Conservation (phyloP, 2,888 invertebrate genomes). For the Odontocolon sp. region DNA sequence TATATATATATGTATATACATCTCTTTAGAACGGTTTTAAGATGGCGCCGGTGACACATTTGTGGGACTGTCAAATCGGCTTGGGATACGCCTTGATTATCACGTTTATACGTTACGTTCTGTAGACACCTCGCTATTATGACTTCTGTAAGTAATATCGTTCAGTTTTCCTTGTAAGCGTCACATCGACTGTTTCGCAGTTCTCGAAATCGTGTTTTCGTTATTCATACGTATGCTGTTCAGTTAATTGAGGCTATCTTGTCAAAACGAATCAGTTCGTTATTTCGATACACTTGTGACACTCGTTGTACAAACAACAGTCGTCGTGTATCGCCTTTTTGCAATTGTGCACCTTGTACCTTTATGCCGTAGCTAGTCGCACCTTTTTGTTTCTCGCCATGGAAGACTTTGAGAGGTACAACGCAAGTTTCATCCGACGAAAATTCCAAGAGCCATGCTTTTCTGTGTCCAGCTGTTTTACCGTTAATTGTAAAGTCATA, state of each 20-base stretch:
- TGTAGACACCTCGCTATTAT: conserved; percentile 50
- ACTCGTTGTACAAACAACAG: neutral
- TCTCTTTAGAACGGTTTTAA: conserved; percentile 61
- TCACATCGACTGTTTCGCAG: conserved; percentile 6
- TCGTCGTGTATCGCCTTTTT: neutral
- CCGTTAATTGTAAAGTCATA: too few relatives aligned
- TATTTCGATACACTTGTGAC: conserved; percentile 4
- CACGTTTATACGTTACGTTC: conserved; percentile 48
- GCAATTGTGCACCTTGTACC: neutral
- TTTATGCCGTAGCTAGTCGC: too few relatives aligned
- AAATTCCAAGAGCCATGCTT: too few relatives aligned
- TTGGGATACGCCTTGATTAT: conserved; percentile 66
- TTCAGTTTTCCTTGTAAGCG: conserved; percentile 6
- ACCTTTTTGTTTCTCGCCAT: too few relatives aligned
- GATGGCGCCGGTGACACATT: conserved; percentile 74
- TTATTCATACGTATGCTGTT: conserved; percentile 63
- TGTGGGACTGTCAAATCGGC: conserved; percentile 66
- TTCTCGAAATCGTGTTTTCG: conserved; percentile 52
- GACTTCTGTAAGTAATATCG: conserved; percentile 58
- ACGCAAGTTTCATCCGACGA: too few relatives aligned
- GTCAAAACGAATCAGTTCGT: conserved; percentile 42
- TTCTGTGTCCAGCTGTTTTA: too few relatives aligned
- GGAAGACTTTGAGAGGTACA: too few relatives aligned
- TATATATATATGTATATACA: neutral
- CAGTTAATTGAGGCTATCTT: conserved; percentile 46